Evolutionary conservation across 2,113 vertebrate species (phyloP).

Genomic region (Tragelaphus buxtoni): DNA sequence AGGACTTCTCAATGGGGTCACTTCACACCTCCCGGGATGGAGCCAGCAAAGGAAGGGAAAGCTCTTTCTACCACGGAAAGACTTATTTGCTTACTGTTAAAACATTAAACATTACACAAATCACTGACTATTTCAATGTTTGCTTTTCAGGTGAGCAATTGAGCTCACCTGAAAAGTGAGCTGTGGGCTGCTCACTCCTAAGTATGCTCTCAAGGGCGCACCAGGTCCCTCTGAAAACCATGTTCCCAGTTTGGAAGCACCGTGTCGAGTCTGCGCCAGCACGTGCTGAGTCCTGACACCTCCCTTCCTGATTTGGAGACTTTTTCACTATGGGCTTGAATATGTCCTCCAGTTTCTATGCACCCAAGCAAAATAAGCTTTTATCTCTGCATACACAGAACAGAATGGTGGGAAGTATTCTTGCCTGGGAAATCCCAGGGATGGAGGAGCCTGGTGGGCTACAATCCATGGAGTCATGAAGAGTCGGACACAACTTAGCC

Average conservation of each 20-base stretch:
- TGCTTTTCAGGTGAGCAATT: background rate
- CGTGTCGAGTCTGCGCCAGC: rapidly evolving
- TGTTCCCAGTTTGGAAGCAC: background rate
- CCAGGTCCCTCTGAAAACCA: background rate
- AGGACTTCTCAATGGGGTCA: background rate
- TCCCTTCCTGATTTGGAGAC: background rate
- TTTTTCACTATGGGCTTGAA: background rate
- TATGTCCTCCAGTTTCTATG: background rate
- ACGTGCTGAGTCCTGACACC: background rate
- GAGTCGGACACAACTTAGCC: background rate
- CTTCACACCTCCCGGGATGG: background rate
- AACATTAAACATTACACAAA: slow-evolving; percentile 38
- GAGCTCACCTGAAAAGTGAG: background rate
- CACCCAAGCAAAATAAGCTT: background rate
- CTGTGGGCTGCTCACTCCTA: background rate
- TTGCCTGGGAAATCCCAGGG: background rate
- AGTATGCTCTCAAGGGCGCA: background rate
- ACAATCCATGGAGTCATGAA: background rate
- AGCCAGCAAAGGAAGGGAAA: background rate
- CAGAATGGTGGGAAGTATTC: background rate
- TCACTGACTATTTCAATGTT: slow-evolving; percentile 25
- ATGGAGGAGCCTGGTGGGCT: background rate
- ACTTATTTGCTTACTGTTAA: slow-evolving; percentile 47
- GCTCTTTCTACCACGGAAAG: background rate
- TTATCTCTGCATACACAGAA: background rate